These are phyloP conservation scores for Orientallactaga sibirica DNA, from an alignment of 2,797 vertebrate species.

Conservation along the genomic window DNA sequence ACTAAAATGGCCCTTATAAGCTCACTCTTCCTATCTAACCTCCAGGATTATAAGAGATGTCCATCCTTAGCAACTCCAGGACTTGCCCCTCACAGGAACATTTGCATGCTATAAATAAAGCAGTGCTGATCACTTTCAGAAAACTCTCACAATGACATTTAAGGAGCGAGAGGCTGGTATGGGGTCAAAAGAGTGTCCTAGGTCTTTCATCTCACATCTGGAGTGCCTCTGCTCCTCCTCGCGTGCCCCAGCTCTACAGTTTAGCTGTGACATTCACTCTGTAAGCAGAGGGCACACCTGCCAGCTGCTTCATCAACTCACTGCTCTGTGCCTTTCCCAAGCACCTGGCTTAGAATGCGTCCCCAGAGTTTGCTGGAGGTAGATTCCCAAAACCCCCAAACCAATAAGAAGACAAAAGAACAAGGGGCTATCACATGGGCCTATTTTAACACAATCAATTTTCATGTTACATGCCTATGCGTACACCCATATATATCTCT, in stretches of 20 bases:
- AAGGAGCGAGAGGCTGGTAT: background rate
- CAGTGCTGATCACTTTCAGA: background rate
- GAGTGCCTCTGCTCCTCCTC: background rate
- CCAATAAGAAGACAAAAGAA: background rate
- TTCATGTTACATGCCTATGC: background rate
- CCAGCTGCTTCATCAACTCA: background rate
- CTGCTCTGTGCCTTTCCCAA: background rate
- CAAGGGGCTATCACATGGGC: background rate
- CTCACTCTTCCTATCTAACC: background rate
- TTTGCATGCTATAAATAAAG: background rate
- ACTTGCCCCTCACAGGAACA: background rate
- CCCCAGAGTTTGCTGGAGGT: background rate
- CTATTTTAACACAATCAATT: background rate
- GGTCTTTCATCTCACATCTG: background rate
- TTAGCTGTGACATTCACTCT: background rate
- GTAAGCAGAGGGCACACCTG: background rate
- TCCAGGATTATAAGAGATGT: background rate
- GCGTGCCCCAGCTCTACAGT: background rate
- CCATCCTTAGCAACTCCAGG: background rate
- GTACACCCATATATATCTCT: background rate
- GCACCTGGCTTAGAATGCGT: background rate
- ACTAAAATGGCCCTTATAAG: background rate
- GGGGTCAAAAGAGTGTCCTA: background rate
- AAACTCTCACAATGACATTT: background rate
- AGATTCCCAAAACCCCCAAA: constrained; percentile 1